Evolutionary conservation across 2,113 vertebrate genomes (phyloP).

Genomic region (Phycodurus eques): DNA sequence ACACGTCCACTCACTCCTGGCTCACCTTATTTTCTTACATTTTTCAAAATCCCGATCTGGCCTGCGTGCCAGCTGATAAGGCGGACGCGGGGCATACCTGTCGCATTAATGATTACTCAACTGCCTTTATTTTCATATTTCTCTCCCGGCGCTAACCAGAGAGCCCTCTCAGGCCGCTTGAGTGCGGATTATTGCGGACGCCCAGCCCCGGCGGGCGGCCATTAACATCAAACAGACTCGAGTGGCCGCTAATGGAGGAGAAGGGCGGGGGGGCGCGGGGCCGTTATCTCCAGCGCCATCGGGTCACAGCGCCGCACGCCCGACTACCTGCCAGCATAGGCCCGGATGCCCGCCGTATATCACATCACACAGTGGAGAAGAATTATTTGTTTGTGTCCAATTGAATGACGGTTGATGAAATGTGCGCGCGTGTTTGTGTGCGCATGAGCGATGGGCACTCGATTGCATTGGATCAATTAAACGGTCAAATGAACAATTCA

Average conservation of each 20-base stretch:
- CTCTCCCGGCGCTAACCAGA: neutral
- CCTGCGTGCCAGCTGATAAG: conserved; percentile 60
- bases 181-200: neutral
- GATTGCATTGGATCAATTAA: neutral
- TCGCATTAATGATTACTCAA: conserved; percentile 69
- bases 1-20: too few species aligned
- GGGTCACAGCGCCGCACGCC: conserved; percentile 43
- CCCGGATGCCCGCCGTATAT: conserved; percentile 10
- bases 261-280: conserved; percentile 14
- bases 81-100: conserved; percentile 58
- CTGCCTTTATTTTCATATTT: conserved; percentile 51
- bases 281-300: conserved; percentile 51
- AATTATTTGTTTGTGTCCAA: neutral
- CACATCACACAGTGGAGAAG: neutral
- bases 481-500: neutral
- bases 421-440: neutral
- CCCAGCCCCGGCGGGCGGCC: conserved; percentile 13
- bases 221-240: conserved; percentile 40
- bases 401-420: neutral
- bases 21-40: neutral
- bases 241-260: conserved; percentile 21
- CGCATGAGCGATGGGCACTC: neutral
- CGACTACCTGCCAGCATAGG: conserved; percentile 10
- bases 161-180: neutral
- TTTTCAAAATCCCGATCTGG: conserved; percentile 48